Base-by-base conservation (phyloP, 1,140 invertebrate genomes). In the Neodiprion fabricii region DNA sequence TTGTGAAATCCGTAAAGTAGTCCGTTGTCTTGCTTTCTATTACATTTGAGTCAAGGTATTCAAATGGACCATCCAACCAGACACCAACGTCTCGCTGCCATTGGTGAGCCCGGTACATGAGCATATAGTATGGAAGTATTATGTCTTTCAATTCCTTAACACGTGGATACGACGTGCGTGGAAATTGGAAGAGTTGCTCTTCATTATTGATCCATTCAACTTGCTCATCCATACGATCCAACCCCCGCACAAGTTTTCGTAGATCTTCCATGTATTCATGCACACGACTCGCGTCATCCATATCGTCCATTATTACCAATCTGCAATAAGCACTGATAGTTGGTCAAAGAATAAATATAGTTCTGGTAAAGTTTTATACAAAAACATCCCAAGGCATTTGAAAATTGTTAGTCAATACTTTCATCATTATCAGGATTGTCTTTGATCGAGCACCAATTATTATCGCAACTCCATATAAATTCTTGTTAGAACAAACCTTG, bases 1-100 rank as follows among this genome's bases (percentile, higher is more conserved):
- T 95, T 23, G 90, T 89, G 87, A 92, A 96, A 80, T 92, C 95
- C 85, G 93, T 94, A 48, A 91, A 92, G 80, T 91, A 94, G 76
- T 93, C 91, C 17, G 94, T 93, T 3, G 94, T 92, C 76, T 92
- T 91, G 67, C 89, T 84, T 85, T 96, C 95, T 71, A 96, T 93
- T 78, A 90, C 88, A 53, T 90, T 87, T 9, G 93, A 92, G 82
- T 96, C 91, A 67, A 98, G 88, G 81, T 95, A 94, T 83, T 95
- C 92, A 87, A 98, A 98, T 4, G 93, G 91, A n/a, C 96, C 96
- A 86, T 97, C 94, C 90, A 97, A 92, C 95, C 96, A 98, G 68
- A 94, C 93, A 80, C 93, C 94, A 81, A 94, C 93, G 76, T 93
- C 93, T 74, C 93, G 91, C 84, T 94, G 91, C 95, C 96, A 97